Evolutionary conservation across 2,797 vertebrate genomes (phyloP).

Genomic region (Synaphobranchus kaupii): DNA sequence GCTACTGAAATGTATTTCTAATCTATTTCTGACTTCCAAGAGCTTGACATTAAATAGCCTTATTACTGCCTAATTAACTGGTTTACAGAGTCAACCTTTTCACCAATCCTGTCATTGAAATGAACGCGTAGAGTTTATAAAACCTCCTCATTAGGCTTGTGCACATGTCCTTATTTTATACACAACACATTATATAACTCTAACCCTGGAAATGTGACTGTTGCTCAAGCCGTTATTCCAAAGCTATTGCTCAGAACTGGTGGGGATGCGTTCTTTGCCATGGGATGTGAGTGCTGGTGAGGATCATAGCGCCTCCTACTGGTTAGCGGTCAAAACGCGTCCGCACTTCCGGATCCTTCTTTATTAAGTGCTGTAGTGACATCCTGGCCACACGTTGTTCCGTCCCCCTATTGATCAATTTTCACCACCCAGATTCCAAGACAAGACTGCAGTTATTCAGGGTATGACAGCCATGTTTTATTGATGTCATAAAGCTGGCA

Average conservation of each 20-base stretch:
- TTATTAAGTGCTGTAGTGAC: not conserved
- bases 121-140: not conserved
- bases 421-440: constrained; percentile 10
- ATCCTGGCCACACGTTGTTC: not conserved
- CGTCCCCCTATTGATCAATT: not conserved
- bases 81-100: not conserved
- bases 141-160: not conserved
- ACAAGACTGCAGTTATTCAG: constrained; percentile 7
- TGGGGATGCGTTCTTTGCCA: not conserved
- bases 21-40: not conserved
- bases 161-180: not conserved
- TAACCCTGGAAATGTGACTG: not conserved
- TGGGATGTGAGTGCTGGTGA: too few relatives aligned
- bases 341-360: not conserved
- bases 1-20: not conserved
- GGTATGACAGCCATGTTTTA: constrained; percentile 44
- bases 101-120: not conserved
- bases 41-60: not conserved
- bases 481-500: constrained; percentile 30
- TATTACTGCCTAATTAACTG: not conserved
- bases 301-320: not conserved
- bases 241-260: not conserved
- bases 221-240: not conserved
- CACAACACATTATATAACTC: not conserved
- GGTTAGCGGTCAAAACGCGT: not conserved